phyloP scores from a whole-genome alignment of 2,797 vertebrate species.

The Phataginus tetradactyla region DNA sequence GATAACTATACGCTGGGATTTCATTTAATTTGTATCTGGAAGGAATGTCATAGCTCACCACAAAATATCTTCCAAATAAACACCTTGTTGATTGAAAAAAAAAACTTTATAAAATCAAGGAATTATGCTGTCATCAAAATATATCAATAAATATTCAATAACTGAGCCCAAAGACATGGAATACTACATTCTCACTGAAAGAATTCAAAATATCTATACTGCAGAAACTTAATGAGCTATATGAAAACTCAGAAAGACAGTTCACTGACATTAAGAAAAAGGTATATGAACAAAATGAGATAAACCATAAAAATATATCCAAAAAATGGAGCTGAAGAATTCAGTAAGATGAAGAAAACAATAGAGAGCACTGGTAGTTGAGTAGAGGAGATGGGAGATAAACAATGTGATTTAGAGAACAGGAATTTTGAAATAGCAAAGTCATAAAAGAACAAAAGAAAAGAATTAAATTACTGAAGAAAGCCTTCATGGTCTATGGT shows the following conservation, averaged over 20 bases:
- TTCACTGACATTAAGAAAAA: background rate
- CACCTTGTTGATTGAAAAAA: slow-evolving; percentile 56
- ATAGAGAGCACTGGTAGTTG: background rate
- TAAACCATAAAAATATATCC: background rate
- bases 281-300: background rate
- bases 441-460: background rate
- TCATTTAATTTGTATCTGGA: slow-evolving; percentile 76
- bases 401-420: background rate
- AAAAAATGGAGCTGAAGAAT: background rate
- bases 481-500: background rate
- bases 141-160: background rate
- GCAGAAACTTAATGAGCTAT: background rate
- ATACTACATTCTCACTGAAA: background rate
- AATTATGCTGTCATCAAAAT: background rate
- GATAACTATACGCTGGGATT: slow-evolving; percentile 35
- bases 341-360: background rate
- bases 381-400: background rate
- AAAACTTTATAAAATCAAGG: background rate
- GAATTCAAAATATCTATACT: background rate
- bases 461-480: background rate
- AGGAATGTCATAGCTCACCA: slow-evolving; percentile 46
- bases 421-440: background rate
- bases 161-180: background rate
- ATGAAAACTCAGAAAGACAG: background rate
- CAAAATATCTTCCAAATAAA: slow-evolving; percentile 68